Conservation (phyloP, 2,797 vertebrate species). For the Oreonectes daqikongensis region DNA sequence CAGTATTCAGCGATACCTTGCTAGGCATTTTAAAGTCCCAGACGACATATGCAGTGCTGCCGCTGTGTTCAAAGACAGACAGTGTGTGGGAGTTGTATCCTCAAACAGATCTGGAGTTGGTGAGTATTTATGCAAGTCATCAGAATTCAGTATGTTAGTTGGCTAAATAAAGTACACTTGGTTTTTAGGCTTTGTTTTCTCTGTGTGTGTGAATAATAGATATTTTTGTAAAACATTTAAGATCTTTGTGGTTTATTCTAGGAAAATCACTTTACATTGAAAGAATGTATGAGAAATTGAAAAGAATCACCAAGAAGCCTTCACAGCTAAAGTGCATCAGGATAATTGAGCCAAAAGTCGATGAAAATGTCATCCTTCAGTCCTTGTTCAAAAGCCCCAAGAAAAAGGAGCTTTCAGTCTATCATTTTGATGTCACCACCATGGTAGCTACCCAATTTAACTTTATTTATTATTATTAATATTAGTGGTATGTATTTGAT, state of each 20-base stretch:
- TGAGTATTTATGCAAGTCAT: slow-evolving; percentile 68
- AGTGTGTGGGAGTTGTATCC: slow-evolving; percentile 85
- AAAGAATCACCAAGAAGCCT: slow-evolving; percentile 52
- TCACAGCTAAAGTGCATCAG: slow-evolving; percentile 81
- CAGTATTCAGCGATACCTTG: slow-evolving; percentile 82
- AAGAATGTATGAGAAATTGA: slow-evolving; percentile 80
- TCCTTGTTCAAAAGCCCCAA: slow-evolving; percentile 72
- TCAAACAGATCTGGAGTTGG: slow-evolving; percentile 91
- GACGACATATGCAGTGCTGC: slow-evolving; percentile 74
- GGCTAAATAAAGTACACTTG: too few species aligned
- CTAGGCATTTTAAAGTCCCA: slow-evolving; percentile 78
- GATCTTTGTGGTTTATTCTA: slow-evolving; percentile 61
- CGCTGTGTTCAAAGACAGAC: slow-evolving; percentile 79
- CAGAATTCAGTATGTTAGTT: too few species aligned
- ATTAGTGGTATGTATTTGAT: too few species aligned
- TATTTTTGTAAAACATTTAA: too few species aligned
- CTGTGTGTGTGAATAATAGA: too few species aligned
- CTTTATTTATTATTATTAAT: too few species aligned
- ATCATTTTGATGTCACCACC: slow-evolving; percentile 93
- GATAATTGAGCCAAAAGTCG: slow-evolving; percentile 81
- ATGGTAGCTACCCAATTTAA: slow-evolving; percentile 75
- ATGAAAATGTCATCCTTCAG: slow-evolving; percentile 84
- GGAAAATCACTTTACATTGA: slow-evolving; percentile 93
- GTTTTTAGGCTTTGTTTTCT: too few species aligned
- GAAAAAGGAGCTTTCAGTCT: slow-evolving; percentile 76